Conservation (phyloP, 2,888 invertebrate genomes). For the Julus scanicus region DNA sequence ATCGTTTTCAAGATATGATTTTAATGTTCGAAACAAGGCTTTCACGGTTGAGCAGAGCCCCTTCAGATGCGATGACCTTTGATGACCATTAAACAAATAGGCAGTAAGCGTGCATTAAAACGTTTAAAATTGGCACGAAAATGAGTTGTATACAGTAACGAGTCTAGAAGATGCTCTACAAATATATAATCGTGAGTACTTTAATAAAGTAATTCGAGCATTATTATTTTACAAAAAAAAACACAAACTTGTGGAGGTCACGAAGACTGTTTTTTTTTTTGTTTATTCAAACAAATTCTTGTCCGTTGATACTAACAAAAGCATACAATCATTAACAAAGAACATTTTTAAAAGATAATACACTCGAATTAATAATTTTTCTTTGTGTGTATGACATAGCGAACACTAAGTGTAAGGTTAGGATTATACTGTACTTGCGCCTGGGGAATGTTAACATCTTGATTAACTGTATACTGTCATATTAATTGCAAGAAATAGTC, state of each 20-base stretch:
- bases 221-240: not conserved
- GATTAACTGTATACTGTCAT: too few species aligned
- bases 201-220: conserved; percentile 43
- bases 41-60: conserved; percentile 19
- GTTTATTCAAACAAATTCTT: not conserved
- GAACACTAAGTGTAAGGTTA: too few species aligned
- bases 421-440: too few species aligned
- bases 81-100: conserved; percentile 36
- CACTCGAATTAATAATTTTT: too few species aligned
- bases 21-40: not conserved
- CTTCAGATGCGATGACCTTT: conserved; percentile 29
- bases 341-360: too few species aligned
- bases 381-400: too few species aligned
- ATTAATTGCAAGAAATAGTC: too few species aligned
- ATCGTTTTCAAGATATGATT: not conserved
- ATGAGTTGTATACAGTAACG: conserved; percentile 14
- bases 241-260: not conserved
- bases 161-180: not conserved
- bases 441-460: too few species aligned
- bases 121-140: conserved; percentile 2
- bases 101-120: conserved; percentile 28
- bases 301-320: not conserved
- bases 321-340: too few species aligned
- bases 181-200: not conserved
- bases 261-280: not conserved